Evolutionary conservation across 1,140 invertebrate species (phyloP).

Genomic region (Oryctes rhinoceros): DNA sequence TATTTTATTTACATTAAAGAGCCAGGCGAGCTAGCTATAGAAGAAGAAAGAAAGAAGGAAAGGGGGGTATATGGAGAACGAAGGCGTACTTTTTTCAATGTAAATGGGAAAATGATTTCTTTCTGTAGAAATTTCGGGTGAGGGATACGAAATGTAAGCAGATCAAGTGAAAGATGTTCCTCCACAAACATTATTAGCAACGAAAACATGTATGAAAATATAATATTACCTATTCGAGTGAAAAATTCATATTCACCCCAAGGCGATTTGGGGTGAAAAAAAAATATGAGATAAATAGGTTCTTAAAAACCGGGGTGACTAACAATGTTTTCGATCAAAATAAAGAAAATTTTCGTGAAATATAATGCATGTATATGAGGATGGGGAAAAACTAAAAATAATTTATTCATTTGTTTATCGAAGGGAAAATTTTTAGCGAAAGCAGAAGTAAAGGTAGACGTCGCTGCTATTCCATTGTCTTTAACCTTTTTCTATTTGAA

Average conservation of each 20-base stretch:
- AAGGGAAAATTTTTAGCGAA: no score
- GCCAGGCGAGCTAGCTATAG: no score
- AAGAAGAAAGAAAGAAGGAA: no score
- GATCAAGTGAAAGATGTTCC: constrained; percentile 27
- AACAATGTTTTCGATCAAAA: constrained; percentile 21
- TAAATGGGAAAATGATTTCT: constrained; percentile 28
- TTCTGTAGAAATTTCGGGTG: neutral
- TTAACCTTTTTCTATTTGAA: neutral
- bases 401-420: no score
- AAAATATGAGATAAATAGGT: neutral
- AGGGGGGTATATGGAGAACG: no score
- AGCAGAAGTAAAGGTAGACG: no score
- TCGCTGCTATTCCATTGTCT: neutral
- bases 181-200: constrained; percentile 30
- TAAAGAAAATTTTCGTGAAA: neutral
- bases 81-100: neutral
- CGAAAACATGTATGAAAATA: constrained; percentile 33
- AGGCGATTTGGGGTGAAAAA: neutral
- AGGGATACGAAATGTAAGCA: constrained; percentile 31
- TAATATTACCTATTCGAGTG: constrained; percentile 27
- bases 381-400: neutral
- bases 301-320: constrained; percentile 21
- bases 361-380: neutral
- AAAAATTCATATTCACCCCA: constrained; percentile 29
- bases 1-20: neutral